Evolutionary conservation across 2,888 invertebrate genomes (phyloP).

Genomic region (Meliscaeva auricollis): DNA sequence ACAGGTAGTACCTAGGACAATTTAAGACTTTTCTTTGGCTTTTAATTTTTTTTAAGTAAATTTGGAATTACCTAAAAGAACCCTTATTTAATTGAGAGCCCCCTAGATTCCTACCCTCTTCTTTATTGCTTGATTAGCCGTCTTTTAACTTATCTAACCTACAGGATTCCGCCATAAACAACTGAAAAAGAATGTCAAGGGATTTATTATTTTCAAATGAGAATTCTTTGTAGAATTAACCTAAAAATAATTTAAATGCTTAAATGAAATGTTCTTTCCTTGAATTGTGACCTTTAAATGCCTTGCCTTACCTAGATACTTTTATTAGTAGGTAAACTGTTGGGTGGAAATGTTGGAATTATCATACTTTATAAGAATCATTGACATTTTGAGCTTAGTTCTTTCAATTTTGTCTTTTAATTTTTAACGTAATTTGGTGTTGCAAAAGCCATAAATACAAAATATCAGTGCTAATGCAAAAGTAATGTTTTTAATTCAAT

Average conservation of each 20-base stretch:
- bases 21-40: too few relatives aligned
- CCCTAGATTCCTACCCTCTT: too few relatives aligned
- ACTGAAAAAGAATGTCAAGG: not conserved
- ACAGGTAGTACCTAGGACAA: too few relatives aligned
- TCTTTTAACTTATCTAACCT: too few relatives aligned
- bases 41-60: too few relatives aligned
- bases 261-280: not conserved
- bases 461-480: too few relatives aligned
- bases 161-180: not conserved
- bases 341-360: not conserved
- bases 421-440: too few relatives aligned
- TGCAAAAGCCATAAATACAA: too few relatives aligned
- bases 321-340: not conserved
- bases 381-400: not conserved
- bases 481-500: too few relatives aligned
- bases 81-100: too few relatives aligned
- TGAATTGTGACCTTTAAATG: not conserved
- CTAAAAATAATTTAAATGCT: not conserved
- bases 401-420: not conserved
- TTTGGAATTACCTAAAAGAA: too few relatives aligned
- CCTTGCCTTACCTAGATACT: not conserved
- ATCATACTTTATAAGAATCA: not conserved
- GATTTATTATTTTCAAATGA: not conserved
- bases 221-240: not conserved
- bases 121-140: too few relatives aligned